A percentile compares a stretch with the other conserved stretches of the same genome.
Evolutionary conservation across 2,113 vertebrate genomes (phyloP).

Genomic region (Ptilorrhoa leucosticta): DNA sequence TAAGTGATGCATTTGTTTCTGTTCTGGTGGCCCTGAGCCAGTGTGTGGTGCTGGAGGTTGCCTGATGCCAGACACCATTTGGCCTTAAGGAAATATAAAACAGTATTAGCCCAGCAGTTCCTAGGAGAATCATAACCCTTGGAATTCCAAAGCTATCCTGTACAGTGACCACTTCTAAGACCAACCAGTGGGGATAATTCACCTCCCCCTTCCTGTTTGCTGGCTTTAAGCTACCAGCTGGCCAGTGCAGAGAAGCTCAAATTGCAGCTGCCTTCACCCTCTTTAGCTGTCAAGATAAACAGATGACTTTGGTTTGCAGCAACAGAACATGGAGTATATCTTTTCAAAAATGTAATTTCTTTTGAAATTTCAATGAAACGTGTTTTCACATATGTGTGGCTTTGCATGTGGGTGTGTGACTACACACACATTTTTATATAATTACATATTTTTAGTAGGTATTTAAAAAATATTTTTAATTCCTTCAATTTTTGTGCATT

Average conservation of each 20-base stretch:
- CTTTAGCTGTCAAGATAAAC: slow-evolving; percentile 14
- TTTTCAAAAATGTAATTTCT: neutral
- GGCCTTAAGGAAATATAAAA: neutral
- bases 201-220: neutral
- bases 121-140: neutral
- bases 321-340: neutral
- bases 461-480: neutral
- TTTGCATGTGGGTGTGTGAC: neutral
- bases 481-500: neutral
- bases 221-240: slow-evolving; percentile 27
- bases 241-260: neutral
- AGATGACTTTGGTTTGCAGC: slow-evolving; percentile 18
- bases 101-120: neutral
- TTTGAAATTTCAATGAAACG: neutral
- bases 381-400: neutral
- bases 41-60: neutral
- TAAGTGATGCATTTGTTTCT: neutral
- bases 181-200: neutral
- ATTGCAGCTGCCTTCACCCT: slow-evolving; percentile 34
- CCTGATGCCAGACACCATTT: neutral
- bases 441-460: neutral
- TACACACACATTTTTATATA: neutral
- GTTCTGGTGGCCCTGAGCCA: neutral
- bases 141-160: neutral
- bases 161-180: neutral